Conservation (phyloP, 2,797 vertebrate genomes). For the Dryobates pubescens region DNA sequence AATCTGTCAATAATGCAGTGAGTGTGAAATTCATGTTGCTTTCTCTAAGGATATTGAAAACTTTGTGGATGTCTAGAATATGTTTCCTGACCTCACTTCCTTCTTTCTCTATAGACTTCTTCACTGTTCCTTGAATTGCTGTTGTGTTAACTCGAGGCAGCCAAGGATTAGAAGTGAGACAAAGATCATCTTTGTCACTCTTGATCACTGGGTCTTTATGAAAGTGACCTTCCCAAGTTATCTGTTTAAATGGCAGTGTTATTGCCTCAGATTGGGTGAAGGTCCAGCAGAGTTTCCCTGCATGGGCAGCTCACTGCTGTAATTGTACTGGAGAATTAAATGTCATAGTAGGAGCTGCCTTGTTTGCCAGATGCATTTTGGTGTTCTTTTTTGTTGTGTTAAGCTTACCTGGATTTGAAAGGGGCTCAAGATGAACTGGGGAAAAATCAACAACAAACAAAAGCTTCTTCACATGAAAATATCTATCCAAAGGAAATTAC, state of each 20-base stretch:
- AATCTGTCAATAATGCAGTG: background rate
- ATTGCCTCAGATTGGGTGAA: background rate
- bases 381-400: background rate
- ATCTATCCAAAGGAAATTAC: background rate
- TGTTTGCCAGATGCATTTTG: background rate
- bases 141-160: background rate
- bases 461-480: background rate
- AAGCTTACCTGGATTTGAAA: background rate
- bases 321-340: background rate
- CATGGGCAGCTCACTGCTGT: background rate
- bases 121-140: background rate
- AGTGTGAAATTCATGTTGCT: background rate
- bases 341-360: background rate
- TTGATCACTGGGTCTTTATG: background rate
- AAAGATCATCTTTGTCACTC: background rate
- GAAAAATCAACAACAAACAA: background rate
- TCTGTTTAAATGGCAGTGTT: background rate
- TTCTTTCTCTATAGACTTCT: background rate
- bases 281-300: background rate
- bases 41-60: background rate
- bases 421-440: background rate
- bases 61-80: background rate
- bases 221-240: background rate
- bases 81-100: background rate
- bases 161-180: background rate